Evolutionary conservation across 2,797 vertebrate species (phyloP).

Genomic region (Rhinatrema bivittatum): DNA sequence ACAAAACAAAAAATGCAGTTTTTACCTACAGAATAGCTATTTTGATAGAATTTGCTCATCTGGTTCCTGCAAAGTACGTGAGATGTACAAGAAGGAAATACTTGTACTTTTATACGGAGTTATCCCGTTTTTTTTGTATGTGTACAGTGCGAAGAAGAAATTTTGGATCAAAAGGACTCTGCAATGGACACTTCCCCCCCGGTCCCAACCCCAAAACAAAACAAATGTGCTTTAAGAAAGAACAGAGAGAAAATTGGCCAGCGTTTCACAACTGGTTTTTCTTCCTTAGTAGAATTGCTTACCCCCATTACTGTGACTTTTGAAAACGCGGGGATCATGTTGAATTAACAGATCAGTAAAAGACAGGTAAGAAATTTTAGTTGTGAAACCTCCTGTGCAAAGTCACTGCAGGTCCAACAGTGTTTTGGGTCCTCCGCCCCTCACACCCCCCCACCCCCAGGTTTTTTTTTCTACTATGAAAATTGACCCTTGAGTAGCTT

Average conservation of each 20-base stretch:
- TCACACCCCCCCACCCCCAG: too few species aligned
- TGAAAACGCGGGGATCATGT: conserved; percentile 50
- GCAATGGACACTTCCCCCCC: conserved; percentile 50
- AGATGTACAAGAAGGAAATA: conserved; percentile 61
- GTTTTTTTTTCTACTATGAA: too few species aligned
- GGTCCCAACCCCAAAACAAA: conserved; percentile 27
- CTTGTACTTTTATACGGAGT: conserved; percentile 70
- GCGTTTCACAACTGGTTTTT: conserved; percentile 46
- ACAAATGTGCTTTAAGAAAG: conserved; percentile 52
- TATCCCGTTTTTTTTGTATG: conserved; percentile 62
- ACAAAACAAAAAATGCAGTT: conserved; percentile 57
- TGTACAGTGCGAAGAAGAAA: conserved; percentile 65
- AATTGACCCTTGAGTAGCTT: too few species aligned
- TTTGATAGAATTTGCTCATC: conserved; percentile 71
- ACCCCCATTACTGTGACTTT: conserved; percentile 54
- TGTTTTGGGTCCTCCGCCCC: too few species aligned
- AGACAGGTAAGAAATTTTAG: too few species aligned
- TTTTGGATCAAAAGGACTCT: conserved; percentile 59
- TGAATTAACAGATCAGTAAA: conserved; percentile 48
- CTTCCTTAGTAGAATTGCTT: conserved; percentile 44
- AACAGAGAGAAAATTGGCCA: conserved; percentile 38
- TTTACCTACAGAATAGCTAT: conserved; percentile 66
- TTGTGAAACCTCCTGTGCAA: conserved; percentile 30
- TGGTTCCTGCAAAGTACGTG: conserved; percentile 65
- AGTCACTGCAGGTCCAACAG: too few species aligned